Base-by-base conservation (phyloP, 2,888 invertebrate species). In the Globia sparganii region DNA sequence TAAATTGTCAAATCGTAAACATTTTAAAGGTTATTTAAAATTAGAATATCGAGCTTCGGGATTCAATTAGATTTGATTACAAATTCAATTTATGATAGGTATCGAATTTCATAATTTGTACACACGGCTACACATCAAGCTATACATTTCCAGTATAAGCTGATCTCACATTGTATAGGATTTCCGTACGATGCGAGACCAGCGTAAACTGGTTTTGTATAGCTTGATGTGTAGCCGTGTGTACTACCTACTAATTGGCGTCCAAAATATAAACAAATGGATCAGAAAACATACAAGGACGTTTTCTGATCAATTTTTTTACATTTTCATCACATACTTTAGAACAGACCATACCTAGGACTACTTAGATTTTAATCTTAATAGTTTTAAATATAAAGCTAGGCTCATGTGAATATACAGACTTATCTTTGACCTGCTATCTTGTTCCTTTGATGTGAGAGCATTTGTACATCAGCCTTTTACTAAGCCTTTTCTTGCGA, bases 381-480 rank as follows among this genome's bases (percentile, higher is more conserved):
- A 82, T 82, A 64, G 72, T 77, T 81, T 64, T 77, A 70, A 43
- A 71, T 40, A 37, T 58, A 66, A 83, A 73, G 28, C 70, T 71
- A 58, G 62, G 68, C 62, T 84, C 83, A 72, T 83, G 85, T 58
- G 83, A 78, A 69, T 62, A 68, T 61, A 43, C 4, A 28, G n/a
- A 8, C 40, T 81, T 85, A 81, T 81, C 81, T 59, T 11, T 80
- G 85, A 72, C 82, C 78, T n/a, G 37, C 18, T 62, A 85, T 81
- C 76, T 75, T 1, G 37, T 73, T 73, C 28, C 31, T 69, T 85
- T 64, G 70, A 69, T 65, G 46, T 80, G 68, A 56, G 73, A 80
- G 56, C 46, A 43, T 61, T 72, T 68, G 9, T 56, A 2, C 5
- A 21, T 40, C 13, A 59, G 70, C 34, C 46, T 70, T 81, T 78